Evolutionary conservation across 2,797 vertebrate genomes (phyloP).

Genomic region (Mionectes olivaceus): DNA sequence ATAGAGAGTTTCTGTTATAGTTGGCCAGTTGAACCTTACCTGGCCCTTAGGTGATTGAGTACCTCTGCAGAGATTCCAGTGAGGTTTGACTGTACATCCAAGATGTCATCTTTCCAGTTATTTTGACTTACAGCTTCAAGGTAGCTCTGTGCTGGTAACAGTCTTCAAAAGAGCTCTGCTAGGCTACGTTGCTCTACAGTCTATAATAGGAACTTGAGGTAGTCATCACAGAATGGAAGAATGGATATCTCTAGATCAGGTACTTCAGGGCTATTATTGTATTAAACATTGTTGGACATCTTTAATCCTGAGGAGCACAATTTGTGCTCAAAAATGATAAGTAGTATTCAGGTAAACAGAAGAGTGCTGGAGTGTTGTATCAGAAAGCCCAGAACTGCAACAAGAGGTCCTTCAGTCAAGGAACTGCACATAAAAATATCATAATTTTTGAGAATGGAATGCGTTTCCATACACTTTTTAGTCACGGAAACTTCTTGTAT

Average conservation of each 20-base stretch:
- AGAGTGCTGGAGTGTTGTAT: neutral
- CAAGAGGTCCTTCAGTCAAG: neutral
- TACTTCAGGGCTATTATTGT: neutral
- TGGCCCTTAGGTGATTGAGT: fast-evolving
- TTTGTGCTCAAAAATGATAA: neutral
- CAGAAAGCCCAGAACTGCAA: neutral
- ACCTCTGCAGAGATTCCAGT: neutral
- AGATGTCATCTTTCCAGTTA: neutral
- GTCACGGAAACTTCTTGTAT: neutral
- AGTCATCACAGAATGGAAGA: neutral
- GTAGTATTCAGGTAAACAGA: neutral
- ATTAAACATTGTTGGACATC: neutral
- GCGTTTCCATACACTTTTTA: neutral
- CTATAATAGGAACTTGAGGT: neutral
- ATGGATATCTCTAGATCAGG: neutral
- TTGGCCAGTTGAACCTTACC: neutral
- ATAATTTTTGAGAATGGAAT: neutral
- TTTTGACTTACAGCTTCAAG: neutral
- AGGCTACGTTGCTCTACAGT: neutral
- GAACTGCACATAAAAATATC: neutral
- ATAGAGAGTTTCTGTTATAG: neutral
- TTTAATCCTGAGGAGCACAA: neutral
- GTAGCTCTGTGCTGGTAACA: neutral
- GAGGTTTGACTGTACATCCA: neutral
- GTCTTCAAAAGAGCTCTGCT: neutral